Conservation (phyloP, 2,797 vertebrate genomes). For the Phoeniculus purpureus region DNA sequence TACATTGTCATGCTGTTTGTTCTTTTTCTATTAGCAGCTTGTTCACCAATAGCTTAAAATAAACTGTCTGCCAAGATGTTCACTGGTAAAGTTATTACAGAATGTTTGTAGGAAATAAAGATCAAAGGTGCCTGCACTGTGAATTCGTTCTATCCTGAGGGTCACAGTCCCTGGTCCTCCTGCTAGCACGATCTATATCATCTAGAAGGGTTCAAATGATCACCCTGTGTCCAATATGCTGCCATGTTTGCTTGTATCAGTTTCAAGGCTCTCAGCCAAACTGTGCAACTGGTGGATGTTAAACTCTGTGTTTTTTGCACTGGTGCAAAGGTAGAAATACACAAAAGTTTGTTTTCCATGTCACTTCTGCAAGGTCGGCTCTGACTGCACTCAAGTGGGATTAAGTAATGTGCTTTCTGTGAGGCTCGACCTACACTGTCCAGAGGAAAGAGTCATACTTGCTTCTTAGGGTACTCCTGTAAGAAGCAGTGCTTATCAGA, state of each 20-base stretch:
- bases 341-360: neutral
- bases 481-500: neutral
- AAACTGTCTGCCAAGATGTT: neutral
- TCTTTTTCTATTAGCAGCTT: neutral
- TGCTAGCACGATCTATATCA: neutral
- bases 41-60: neutral
- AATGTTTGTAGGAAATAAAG: neutral
- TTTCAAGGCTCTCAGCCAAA: neutral
- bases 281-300: neutral
- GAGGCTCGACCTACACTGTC: constrained; percentile 12
- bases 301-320: neutral
- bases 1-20: neutral
- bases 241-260: neutral
- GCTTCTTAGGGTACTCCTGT: neutral
- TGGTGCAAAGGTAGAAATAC: neutral
- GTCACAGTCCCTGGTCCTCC: neutral
- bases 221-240: neutral
- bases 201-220: neutral
- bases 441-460: neutral
- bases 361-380: neutral
- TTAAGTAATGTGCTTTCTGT: constrained; percentile 46
- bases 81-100: neutral
- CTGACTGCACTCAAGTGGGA: constrained; percentile 25
- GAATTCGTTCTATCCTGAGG: neutral
- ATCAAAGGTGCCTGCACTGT: neutral